Conservation (phyloP, 2,113 vertebrate species). For the Trogon surrucura region DNA sequence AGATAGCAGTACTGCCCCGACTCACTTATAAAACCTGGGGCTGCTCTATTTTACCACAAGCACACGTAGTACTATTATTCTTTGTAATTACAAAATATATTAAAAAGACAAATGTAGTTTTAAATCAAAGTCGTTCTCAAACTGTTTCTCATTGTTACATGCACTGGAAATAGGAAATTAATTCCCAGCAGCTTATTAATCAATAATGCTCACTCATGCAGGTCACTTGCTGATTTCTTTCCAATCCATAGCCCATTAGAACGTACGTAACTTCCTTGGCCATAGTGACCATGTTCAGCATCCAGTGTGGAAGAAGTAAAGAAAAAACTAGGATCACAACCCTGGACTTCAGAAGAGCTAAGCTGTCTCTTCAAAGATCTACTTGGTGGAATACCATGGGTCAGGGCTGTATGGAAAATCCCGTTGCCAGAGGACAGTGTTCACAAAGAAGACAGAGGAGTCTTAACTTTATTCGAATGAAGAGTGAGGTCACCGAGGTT, state of each 20-base stretch:
- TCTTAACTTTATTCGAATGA: too few species aligned
- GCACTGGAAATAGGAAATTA: slow-evolving; percentile 13
- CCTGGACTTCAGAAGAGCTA: too few species aligned
- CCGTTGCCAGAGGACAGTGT: too few species aligned
- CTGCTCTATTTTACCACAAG: neutral
- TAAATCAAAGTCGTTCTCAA: slow-evolving; percentile 41
- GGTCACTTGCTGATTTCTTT: slow-evolving; percentile 57
- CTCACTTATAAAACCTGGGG: neutral
- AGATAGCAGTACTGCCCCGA: too few species aligned
- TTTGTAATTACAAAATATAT: slow-evolving; percentile 43
- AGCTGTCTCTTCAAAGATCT: too few species aligned
- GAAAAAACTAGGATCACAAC: too few species aligned
- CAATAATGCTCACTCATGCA: slow-evolving; percentile 56
- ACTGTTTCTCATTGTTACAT: slow-evolving; percentile 14
- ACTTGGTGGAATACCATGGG: too few species aligned
- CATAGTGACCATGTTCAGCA: too few species aligned
- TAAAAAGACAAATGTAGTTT: slow-evolving; percentile 45
- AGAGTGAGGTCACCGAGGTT: too few species aligned
- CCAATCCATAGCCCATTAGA: slow-evolving; percentile 22
- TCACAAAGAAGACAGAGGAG: too few species aligned
- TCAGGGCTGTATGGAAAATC: too few species aligned
- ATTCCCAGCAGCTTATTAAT: slow-evolving; percentile 60
- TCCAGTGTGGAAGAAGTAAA: too few species aligned
- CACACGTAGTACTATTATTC: neutral
- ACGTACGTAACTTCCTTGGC: slow-evolving; percentile 42